Base-by-base conservation (phyloP, 2,113 vertebrate genomes). In the Astatotilapia flaviijosephi region DNA sequence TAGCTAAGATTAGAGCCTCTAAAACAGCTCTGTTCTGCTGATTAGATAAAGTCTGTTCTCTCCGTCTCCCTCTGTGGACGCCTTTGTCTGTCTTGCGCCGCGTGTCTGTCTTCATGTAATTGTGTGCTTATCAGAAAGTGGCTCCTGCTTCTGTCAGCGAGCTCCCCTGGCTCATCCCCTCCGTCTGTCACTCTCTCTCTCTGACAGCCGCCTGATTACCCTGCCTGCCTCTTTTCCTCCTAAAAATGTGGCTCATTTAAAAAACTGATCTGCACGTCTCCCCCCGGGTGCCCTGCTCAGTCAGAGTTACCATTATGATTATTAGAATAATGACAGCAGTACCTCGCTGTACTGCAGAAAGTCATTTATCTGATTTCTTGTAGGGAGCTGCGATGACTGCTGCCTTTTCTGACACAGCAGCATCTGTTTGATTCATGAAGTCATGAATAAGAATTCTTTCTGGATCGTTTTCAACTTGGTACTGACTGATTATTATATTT, bases 151-250 rank as follows among this genome's bases (percentile, higher is more conserved):
- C 87, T 90, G 85, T 92, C 85, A 82, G 80, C 83, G 17, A 47
- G 82, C 56, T 12, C 11, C 53, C 70, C 86, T 77, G 53, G 75
- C 37, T 84, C 79, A 79, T 85, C 88, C 82, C 49, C 42, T 80
- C 80, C 4, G n/a, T 91, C 93, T 90, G 35, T 93, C 90, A 86
- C 54, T 83, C 70, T 54, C 77, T 35, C 40, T 42, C 26, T 80
- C 73, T 90, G 89, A 89, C 79, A 91, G 68, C 35, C 77, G 56
- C 83, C 80, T 87, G 86, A 94, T 94, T 91, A 88, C 86, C 56
- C 84, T 23, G 47, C 79, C 87, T 88, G 88, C 88, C 88, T 90
- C 51, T 92, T 65, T 37, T 89, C 31, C 62, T 31, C 35, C 82
- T 33, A 33, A 51, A 87, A 65, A 86, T 45, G 86, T 88, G 56